Evolutionary conservation across 2,797 vertebrate species (phyloP).

Genomic region (Lemur catta): DNA sequence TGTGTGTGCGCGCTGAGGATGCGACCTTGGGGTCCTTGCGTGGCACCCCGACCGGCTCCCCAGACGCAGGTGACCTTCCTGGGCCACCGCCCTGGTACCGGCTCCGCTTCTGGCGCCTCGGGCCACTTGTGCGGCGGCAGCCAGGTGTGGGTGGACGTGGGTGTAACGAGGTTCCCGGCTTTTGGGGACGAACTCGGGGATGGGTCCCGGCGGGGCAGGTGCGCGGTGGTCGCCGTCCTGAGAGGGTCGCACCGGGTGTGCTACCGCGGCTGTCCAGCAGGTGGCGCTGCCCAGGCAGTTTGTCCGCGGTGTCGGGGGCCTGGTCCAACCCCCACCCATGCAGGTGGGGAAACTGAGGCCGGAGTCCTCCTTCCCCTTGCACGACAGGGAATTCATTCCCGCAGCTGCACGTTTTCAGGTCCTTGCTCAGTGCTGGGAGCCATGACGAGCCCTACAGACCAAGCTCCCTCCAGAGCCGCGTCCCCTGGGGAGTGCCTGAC

Average conservation of each 20-base stretch:
- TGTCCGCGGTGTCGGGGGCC: not conserved
- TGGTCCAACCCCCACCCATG: accelerated
- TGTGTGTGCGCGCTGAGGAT: not conserved
- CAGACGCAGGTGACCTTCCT: not conserved
- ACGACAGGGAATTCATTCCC: not conserved
- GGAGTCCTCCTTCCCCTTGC: not conserved
- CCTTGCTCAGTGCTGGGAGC: not conserved
- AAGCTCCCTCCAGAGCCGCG: accelerated
- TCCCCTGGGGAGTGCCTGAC: not conserved
- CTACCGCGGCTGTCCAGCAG: constrained; percentile 4
- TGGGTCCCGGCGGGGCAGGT: not conserved
- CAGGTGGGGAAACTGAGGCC: not conserved
- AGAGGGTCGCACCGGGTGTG: not conserved
- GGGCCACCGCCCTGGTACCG: not conserved
- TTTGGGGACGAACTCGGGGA: not conserved
- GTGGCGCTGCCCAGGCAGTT: not conserved
- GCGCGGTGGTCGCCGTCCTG: too few species aligned
- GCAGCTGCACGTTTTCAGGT: not conserved
- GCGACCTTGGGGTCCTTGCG: not conserved
- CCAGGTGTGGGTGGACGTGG: accelerated
- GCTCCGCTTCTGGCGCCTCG: accelerated
- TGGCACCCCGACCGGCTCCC: not conserved
- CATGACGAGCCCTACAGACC: not conserved
- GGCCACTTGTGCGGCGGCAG: accelerated
- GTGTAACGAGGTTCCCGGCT: not conserved